Evolutionary conservation across 2,113 vertebrate species (phyloP), one percentile per base, ranked within the genome.

Genomic region (Dasyurus viverrinus): DNA sequence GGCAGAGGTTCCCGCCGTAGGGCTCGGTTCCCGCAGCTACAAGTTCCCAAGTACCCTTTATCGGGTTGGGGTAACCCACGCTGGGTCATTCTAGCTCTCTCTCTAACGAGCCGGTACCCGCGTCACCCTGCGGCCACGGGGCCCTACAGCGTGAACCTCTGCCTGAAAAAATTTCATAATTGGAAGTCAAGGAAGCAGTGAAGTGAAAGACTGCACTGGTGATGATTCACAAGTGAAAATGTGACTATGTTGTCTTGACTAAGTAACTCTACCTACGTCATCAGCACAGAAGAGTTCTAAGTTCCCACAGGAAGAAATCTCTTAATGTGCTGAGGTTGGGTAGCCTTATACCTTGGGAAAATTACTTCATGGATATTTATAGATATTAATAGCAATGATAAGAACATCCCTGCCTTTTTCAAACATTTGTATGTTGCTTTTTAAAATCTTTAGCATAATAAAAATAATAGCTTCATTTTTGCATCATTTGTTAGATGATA

Each of bases 371-470:
- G 76, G 92, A 93, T 97, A 94, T 94, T 94, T 95, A 97, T 55
- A 94, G 97, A 94, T 96, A 96, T 95, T 97, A 97, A 96, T 96
- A 96, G 97, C 93, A 95, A 96, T 55, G 54, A 90, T 97, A 96
- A 97, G 92, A 97, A 95, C 89, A 92, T 92, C 93, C 95, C 89
- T 76, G 89, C 46, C 90, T 97, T 25, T 91, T 54, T 95, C 94
- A 93, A 93, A 96, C 91, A 90, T 53, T 50, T 89, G 95, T 92
- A 60, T 94, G 96, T 96, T 96, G 96, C 93, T 95, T 96, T 68
- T 94, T 55, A 84, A 47, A 95, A 93, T 95, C 10, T 2, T 52
- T 30, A 27, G 8, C 9, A 50, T 90, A 50, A 90, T 48, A 90
- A 48, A 90, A 48, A 19, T 84, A 91, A 92, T 92, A 54, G n/a